Conservation (phyloP, 1,140 invertebrate species). For the Tetramorium simillimum region DNA sequence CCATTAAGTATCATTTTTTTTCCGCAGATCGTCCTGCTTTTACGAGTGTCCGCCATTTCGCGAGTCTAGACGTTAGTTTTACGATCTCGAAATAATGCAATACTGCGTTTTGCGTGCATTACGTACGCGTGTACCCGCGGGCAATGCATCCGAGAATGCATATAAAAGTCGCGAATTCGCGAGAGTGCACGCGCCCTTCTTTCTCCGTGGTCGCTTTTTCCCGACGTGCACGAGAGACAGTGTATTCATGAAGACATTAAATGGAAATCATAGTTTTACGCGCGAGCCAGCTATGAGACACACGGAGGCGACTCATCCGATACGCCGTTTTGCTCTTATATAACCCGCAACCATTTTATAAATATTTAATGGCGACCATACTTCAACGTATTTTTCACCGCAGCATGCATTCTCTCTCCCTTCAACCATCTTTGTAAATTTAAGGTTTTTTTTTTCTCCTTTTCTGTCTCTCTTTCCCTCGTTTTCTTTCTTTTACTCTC, state of each 20-base stretch:
- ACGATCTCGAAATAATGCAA: constrained; percentile 49
- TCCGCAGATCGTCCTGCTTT: constrained; percentile 16
- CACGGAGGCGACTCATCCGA: constrained; percentile 40
- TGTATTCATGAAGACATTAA: constrained; percentile 76
- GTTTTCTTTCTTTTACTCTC: neutral
- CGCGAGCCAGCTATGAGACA: constrained; percentile 40
- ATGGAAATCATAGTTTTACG: constrained; percentile 78
- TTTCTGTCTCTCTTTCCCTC: neutral
- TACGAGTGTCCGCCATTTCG: constrained; percentile 20
- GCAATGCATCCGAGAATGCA: neutral
- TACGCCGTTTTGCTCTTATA: constrained; percentile 70
- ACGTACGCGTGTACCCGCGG: neutral
- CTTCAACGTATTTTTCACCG: constrained; percentile 50
- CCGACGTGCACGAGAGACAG: neutral
- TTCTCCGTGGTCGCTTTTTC: neutral
- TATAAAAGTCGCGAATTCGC: constrained; percentile 32
- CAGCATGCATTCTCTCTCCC: neutral
- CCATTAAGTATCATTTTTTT: constrained; percentile 25
- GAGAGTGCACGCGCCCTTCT: neutral
- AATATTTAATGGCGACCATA: constrained; percentile 72
- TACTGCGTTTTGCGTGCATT: neutral
- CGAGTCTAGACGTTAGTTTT: constrained; percentile 34
- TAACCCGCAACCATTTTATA: constrained; percentile 74
- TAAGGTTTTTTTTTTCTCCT: neutral
- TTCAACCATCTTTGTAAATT: constrained; percentile 38